These are phyloP conservation scores for Halocynthia roretzi DNA, from an alignment of 23 tunicate species.

Conservation along the genomic window DNA sequence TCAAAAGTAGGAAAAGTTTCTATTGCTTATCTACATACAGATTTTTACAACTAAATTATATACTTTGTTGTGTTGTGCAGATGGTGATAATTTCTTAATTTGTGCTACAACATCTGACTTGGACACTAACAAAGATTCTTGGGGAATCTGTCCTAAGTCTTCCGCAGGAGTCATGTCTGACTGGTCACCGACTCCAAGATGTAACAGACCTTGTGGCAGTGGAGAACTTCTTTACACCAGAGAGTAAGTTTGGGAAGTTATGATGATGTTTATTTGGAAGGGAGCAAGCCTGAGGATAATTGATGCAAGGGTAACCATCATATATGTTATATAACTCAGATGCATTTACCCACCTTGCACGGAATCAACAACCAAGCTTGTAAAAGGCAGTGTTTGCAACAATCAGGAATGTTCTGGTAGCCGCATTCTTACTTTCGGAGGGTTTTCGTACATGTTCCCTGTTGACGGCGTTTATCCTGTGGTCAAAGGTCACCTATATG, in stretches of 20 bases:
- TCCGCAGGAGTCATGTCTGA: slow-evolving; percentile 43
- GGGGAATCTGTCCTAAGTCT: slow-evolving; percentile 61
- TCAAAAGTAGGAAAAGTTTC: no score
- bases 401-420: slow-evolving; percentile 46
- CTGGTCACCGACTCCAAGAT: slow-evolving; percentile 35
- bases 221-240: slow-evolving; percentile 30
- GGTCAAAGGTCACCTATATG: slow-evolving; percentile 10
- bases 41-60: no score
- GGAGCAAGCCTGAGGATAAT: no score
- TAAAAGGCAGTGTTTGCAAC: slow-evolving; percentile 28
- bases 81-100: neutral
- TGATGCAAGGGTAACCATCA: no score
- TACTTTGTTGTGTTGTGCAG: no score
- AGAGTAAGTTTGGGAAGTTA: neutral
- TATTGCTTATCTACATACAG: no score
- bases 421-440: slow-evolving; percentile 37
- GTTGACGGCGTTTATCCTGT: slow-evolving; percentile 23
- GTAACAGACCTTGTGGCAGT: slow-evolving; percentile 69
- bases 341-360: slow-evolving; percentile 62
- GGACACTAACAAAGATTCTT: slow-evolving; percentile 38
- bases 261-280: no score
- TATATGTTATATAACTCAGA: neutral
- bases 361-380: neutral
- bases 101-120: slow-evolving; percentile 47
- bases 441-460: slow-evolving; percentile 46